Percentiles rank a stretch among this genome's conserved stretches.
Conservation (phyloP, 53 echinoderm and acorn worm species). For the Holothuria scabra region DNA sequence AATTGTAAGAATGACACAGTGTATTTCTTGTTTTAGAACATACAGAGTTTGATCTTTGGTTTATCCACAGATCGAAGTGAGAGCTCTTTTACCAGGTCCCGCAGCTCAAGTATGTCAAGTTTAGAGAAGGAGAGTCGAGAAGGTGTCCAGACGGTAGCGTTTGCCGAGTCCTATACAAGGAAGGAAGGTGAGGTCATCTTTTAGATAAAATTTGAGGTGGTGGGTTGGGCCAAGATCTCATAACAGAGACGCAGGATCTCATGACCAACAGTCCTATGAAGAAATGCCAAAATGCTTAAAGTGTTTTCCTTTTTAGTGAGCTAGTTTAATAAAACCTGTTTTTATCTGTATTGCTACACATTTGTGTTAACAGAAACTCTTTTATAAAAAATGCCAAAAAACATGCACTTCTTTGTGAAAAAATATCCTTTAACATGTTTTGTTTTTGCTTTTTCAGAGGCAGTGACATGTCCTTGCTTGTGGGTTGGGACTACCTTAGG, state of each 20-base stretch:
- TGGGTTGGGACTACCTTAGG: slow-evolving; percentile 98
- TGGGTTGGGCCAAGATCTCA: no score
- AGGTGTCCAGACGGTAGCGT: slow-evolving; percentile 83
- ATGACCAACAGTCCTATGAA: no score
- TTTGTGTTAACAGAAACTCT: no score
- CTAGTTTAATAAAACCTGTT: no score
- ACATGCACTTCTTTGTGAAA: no score
- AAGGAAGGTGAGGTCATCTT: slow-evolving; percentile 72
- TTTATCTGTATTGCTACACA: no score
- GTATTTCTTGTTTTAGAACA: background rate
- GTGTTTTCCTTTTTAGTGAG: no score
- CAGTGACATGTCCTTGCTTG: slow-evolving; percentile 91
- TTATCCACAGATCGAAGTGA: slow-evolving; percentile 93
- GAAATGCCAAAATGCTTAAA: no score
- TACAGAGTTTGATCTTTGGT: background rate
- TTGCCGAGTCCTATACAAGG: slow-evolving; percentile 97
- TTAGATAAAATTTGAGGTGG: no score
- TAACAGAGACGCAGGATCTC: no score
- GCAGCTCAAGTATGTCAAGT: slow-evolving; percentile 99
- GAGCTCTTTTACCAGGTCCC: slow-evolving; percentile 94
- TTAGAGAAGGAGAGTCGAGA: slow-evolving; percentile 98
- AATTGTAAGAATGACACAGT: no score
- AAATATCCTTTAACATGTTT: background rate
- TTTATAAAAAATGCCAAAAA: no score
- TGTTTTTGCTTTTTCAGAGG: slow-evolving; percentile 62